Base-by-base conservation (phyloP, 2,113 vertebrate genomes). In the Myotis davidii region DNA sequence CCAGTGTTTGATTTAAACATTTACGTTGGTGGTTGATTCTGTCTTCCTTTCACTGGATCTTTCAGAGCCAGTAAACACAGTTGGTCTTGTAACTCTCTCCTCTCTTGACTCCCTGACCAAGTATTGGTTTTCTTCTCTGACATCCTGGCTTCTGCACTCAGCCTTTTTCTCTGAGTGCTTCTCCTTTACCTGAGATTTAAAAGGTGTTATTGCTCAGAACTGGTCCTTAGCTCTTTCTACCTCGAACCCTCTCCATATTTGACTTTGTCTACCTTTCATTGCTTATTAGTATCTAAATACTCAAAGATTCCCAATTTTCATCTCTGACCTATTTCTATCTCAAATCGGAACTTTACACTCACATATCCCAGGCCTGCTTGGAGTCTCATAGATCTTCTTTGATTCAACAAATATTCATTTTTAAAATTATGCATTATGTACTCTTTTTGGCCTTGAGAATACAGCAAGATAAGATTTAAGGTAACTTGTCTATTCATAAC, bases 11-110 rank as follows among this genome's bases (percentile, higher is more conserved):
- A 73, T 16, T 20, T 32, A 72, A 56, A 70, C 2, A 17, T 76
- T 10, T 20, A 0, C 2, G 0, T 69, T 54, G 23, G 9, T 69
- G 34, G 29, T 2, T 6, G 20, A 18, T 4, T 50, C 25, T 50
- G 11, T 39, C 39, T 64, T 56, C 8, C 13, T n/a, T 48, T 21
- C 11, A 11, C 14, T 10, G 29, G 18, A 39, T 20, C 5, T 18
- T 70, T 69, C 64, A 50, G 88, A 79, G 79, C 20, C 73, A 27
- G 7, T 17, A 18, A 32, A 20, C 13, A 2, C 9, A 9, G 27
- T 0, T 6, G 18, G 2, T 54, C 18, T 23, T 5, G 12, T 21
- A 73, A 59, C 54, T 32, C 9, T 48, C 27, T 85, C 45, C 1
- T 37, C 42, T 45, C 45, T 6, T 76, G 82, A 76, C 59, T 48